Evolutionary conservation across 2,888 invertebrate genomes (phyloP), one percentile per base, ranked within the genome.

Genomic region (Phengaris arion): DNA sequence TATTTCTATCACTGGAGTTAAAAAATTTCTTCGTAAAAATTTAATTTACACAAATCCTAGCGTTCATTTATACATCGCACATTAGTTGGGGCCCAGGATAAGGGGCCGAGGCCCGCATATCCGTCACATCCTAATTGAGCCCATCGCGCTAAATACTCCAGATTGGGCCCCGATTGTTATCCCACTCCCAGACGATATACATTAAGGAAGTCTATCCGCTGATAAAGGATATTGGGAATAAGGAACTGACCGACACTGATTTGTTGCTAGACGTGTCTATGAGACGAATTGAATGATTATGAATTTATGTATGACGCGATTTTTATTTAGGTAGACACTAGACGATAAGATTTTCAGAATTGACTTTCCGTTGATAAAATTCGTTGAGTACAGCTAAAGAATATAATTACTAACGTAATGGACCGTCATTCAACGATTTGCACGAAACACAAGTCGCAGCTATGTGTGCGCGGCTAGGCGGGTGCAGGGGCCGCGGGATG

Each of bases 31-130:
- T 35, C 2, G 35, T 35, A 35, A 35, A 1, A 35, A 4, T 35
- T 22, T 64, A 64, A 64, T 64, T 64, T 45, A 6, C 35, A 64
- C 64, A 64, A 64, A 64, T 64, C 64, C 64, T 12, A 64, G 64
- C 55, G 55, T 64, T 64, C 64, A 6, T 64, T 64, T 45, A 64
- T 22, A 48, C 35, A 15, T 51, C 15, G 15, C 68, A n/a, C 15
- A 75, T 75, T 74, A 70, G 78, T 85, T 85, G 82, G 80, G 79
- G 76, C 78, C 82, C 82, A 83, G 83, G 81, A 86, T 86, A 86
- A 89, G 92, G 91, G 91, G 91, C 93, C 93, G 91, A 4, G 35
- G 92, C 93, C 93, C 93, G 93, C 93, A 93, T 93, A 92, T 92
- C 91, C 92, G 87, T 86, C 84, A 84, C 81, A 84, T 85, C 91